Conservation (phyloP, 1,140 invertebrate genomes). For the Drosophila jambulina region DNA sequence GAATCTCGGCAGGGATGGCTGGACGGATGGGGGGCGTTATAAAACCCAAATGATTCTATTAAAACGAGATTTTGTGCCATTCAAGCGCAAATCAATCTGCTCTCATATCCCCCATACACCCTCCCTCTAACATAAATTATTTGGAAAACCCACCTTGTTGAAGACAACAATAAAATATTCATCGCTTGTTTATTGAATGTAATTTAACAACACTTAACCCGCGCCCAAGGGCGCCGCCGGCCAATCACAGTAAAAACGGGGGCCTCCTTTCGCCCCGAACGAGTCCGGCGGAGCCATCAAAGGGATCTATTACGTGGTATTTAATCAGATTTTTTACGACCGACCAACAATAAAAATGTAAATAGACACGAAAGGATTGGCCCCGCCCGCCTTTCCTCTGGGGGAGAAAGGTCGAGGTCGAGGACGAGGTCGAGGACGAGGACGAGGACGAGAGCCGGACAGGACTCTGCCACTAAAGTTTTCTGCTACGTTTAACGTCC, state of each 20-base stretch:
- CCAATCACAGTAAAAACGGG: conserved; percentile 52
- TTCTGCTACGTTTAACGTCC: conserved; percentile 70
- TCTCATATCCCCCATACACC: not conserved
- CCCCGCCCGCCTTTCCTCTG: not conserved
- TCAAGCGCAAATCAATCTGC: conserved; percentile 80
- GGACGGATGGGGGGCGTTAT: conserved; percentile 24
- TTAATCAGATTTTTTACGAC: conserved; percentile 83
- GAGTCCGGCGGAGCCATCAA: conserved; percentile 41
- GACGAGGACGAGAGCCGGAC: not conserved
- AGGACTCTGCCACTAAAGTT: conserved; percentile 42
- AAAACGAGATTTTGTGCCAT: conserved; percentile 79
- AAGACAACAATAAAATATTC: conserved; percentile 82
- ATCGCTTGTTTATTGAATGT: conserved; percentile 83
- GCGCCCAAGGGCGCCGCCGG: conserved; percentile 29
- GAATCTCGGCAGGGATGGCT: not conserved
- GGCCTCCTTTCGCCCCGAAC: not conserved
- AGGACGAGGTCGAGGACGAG: not conserved
- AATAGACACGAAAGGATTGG: conserved; percentile 80
- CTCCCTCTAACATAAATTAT: conserved; percentile 68
- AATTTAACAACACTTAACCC: conserved; percentile 83
- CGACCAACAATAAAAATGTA: conserved; percentile 79
- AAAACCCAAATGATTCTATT: conserved; percentile 80
- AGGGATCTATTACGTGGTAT: conserved; percentile 82
- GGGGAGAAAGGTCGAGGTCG: not conserved
- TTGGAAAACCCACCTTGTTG: conserved; percentile 57